Evolutionary conservation across 1,140 invertebrate genomes (phyloP), one percentile per base, ranked within the genome.

Genomic region (Pogonomyrmex barbatus): DNA sequence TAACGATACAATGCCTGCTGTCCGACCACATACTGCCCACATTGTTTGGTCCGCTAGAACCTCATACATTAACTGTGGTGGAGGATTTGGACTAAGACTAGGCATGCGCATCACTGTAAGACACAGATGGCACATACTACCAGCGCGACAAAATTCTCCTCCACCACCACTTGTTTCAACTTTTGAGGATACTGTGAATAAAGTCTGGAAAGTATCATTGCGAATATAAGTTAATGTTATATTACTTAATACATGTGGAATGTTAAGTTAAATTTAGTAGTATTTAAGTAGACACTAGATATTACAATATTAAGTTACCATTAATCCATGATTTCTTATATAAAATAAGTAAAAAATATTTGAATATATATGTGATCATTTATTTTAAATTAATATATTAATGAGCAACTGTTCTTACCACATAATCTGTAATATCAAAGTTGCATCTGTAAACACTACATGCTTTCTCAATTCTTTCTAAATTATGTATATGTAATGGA

Each of bases 11-110:
- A 98, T 97, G 70, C 98, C 98, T 87, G 98, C 97, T 77, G 98
- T 98, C 85, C 97, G 96, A 58, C 98, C 98, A 93, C 98, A 98
- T 14, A 99, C 97, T 4, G 98, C 98, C 98, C 98, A 99, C 95
- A 98, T 97, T 39, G 97, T 97, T 93, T 98, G 98, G 95, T 99
- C 98, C 42, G 97, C 97, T 47, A 98, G 94, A 9, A 99, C 98
- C 94, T 99, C 98, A 93, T 99, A 99, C 97, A 99, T 99, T 0
- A 99, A 95, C 87, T 95, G 95, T 50, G 87, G 97, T 97, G 78
- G 95, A 95, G 91, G 95, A 91, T 91, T 93, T 79, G 91, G 91
- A 88, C 90, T 93, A 88, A 92, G 91, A 90, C 86, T 92, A 81
- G 91, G 95, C 78, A 95, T 93, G 93, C 96, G 96, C 79, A 94